A percentile compares a stretch with the other conserved stretches of the same genome.
Evolutionary conservation across 2,888 invertebrate genomes (phyloP).

Genomic region (Eutolmus rufibarbis): DNA sequence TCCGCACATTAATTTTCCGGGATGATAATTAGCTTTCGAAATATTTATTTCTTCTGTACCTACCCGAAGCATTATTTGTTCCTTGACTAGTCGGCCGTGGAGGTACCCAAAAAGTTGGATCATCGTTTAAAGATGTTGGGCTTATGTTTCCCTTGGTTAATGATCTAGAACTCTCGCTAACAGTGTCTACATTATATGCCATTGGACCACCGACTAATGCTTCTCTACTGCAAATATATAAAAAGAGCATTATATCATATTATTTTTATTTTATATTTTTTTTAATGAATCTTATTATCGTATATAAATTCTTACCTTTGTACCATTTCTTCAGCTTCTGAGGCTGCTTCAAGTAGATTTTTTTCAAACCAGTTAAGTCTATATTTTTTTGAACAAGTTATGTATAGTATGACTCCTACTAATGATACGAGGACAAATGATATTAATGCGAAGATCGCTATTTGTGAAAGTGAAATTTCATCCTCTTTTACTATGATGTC

Average conservation of each 20-base stretch:
- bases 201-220: conserved; percentile 60
- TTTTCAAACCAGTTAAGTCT: conserved; percentile 70
- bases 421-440: conserved; percentile 65
- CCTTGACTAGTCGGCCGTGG: conserved; percentile 49
- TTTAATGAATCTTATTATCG: not conserved
- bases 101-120: conserved; percentile 65
- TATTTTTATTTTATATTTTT: not conserved
- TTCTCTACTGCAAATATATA: conserved; percentile 60
- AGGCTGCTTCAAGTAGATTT: conserved; percentile 65
- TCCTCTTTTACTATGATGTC: conserved; percentile 61
- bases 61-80: conserved; percentile 53
- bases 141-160: conserved; percentile 57
- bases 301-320: conserved; percentile 57
- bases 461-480: conserved; percentile 61
- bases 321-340: conserved; percentile 60
- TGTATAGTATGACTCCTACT: conserved; percentile 63
- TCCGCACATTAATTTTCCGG: not conserved
- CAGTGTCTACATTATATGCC: conserved; percentile 60
- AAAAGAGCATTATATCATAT: conserved; percentile 8
- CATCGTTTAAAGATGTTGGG: conserved; percentile 61
- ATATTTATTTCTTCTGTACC: not conserved
- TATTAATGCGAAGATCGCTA: conserved; percentile 64
- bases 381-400: conserved; percentile 66
- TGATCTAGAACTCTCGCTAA: conserved; percentile 60
- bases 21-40: not conserved